Percentiles rank a stretch among this genome's conserved stretches.
These are phyloP conservation scores for Nomia melanderi DNA, from an alignment of 1,140 invertebrate species.

Conservation along the genomic window DNA sequence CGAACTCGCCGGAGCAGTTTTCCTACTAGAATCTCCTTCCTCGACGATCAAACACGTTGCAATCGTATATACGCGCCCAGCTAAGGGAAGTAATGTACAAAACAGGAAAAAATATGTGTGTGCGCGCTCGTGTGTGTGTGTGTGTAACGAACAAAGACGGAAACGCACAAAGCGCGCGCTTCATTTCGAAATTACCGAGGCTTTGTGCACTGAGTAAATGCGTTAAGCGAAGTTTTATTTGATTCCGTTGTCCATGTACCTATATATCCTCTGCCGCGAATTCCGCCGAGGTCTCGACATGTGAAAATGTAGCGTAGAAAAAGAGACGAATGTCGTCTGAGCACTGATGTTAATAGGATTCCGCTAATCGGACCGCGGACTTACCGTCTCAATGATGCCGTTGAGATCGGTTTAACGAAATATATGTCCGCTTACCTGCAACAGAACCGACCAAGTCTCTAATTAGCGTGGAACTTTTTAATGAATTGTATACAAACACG, in stretches of 20 bases:
- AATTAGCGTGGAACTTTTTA: not conserved
- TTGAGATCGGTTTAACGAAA: not conserved
- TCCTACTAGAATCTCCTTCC: conserved; percentile 24
- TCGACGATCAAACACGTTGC: conserved; percentile 29
- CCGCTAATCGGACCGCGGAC: not conserved
- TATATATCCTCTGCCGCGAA: not conserved
- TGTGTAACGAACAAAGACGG: conserved; percentile 13
- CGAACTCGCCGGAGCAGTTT: conserved; percentile 27
- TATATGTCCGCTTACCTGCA: conserved; percentile 12
- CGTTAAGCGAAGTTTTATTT: conserved; percentile 36
- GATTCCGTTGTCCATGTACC: conserved; percentile 1
- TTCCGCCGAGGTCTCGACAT: not conserved
- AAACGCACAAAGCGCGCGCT: conserved; percentile 23
- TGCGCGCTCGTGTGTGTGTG: not conserved
- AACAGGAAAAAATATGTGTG: not conserved
- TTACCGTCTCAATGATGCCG: conserved; percentile 12
- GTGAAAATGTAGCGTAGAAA: not conserved
- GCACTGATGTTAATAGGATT: conserved; percentile 21
- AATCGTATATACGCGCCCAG: conserved; percentile 14
- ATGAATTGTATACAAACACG: not conserved
- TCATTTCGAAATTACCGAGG: conserved; percentile 46
- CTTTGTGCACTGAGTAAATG: conserved; percentile 32
- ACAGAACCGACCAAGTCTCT: not conserved
- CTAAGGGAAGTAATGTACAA: not conserved
- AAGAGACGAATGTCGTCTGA: not conserved